These are phyloP conservation scores for Doris montereyensis DNA, from an alignment of 2,888 invertebrate species.

Conservation along the genomic window DNA sequence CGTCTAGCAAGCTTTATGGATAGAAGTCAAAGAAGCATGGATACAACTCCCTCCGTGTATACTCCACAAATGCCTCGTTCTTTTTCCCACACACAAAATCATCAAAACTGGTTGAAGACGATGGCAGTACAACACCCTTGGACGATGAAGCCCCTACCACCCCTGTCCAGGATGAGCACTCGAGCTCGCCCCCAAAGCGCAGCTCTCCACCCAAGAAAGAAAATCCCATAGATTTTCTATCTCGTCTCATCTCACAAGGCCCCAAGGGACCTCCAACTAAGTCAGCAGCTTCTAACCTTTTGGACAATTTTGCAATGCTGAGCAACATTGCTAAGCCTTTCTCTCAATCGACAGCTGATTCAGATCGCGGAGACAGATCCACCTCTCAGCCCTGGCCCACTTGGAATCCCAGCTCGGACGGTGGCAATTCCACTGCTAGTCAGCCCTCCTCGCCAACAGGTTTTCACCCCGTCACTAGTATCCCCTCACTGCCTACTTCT, in stretches of 20 bases:
- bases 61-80: slow-evolving; percentile 39
- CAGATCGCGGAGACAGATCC: slow-evolving; percentile 32
- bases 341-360: slow-evolving; percentile 40
- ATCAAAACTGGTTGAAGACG: slow-evolving; percentile 38
- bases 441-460: slow-evolving; percentile 34
- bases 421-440: slow-evolving; percentile 40
- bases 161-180: slow-evolving; percentile 63
- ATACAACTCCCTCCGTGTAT: slow-evolving; percentile 32
- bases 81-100: slow-evolving; percentile 2
- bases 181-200: slow-evolving; percentile 35
- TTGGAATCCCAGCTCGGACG: slow-evolving; percentile 61
- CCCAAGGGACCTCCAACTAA: slow-evolving; percentile 50
- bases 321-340: slow-evolving; percentile 57
- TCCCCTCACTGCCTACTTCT: slow-evolving; percentile 27
- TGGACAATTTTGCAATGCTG: slow-evolving; percentile 61
- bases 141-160: slow-evolving; percentile 58
- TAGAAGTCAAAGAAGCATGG: slow-evolving; percentile 22
- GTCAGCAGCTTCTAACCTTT: slow-evolving; percentile 54
- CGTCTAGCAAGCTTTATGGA: slow-evolving; percentile 46
- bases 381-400: slow-evolving; percentile 44
- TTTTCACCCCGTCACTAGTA: slow-evolving; percentile 15
- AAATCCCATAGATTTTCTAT: slow-evolving; percentile 66
- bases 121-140: slow-evolving; percentile 47
- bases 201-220: slow-evolving; percentile 45
- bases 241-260: slow-evolving; percentile 61